A percentile compares a stretch with the other conserved stretches of the same genome.
Evolutionary conservation across 2,888 invertebrate species (phyloP).

Genomic region (Calliscelio sp.): DNA sequence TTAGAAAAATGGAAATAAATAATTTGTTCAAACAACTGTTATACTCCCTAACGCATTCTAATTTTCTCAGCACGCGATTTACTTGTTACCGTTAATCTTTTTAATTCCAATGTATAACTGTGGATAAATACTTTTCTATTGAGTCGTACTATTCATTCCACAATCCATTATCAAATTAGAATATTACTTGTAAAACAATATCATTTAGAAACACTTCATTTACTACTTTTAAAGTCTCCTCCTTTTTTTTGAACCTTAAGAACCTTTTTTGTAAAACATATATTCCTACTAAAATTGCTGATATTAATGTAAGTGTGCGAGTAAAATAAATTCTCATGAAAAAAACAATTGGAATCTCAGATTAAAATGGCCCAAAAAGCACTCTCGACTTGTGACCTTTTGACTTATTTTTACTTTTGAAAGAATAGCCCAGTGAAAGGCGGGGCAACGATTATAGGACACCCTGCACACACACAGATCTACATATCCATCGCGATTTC

Average conservation of each 20-base stretch:
- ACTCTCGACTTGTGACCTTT: conserved; percentile 8
- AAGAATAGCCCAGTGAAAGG: conserved; percentile 23
- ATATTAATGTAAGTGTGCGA: conserved; percentile 4
- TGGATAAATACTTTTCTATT: too few species aligned
- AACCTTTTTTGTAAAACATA: too few species aligned
- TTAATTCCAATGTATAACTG: too few species aligned
- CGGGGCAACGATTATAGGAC: conserved; percentile 44
- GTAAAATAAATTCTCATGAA: conserved; percentile 7
- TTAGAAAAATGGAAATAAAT: conserved; percentile 14
- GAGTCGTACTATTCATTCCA: too few species aligned
- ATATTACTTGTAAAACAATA: too few species aligned
- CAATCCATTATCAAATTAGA: too few species aligned
- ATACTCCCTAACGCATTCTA: background rate
- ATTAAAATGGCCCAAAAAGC: conserved; percentile 7
- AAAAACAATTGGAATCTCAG: conserved; percentile 18
- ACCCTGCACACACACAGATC: conserved; percentile 22
- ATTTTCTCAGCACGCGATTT: conserved; percentile 10
- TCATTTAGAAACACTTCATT: too few species aligned
- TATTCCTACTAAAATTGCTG: background rate
- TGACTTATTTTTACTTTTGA: conserved; percentile 20
- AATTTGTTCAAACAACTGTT: background rate
- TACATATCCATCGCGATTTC: conserved; percentile 20
- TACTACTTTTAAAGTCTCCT: too few species aligned
- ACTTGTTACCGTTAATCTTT: background rate
- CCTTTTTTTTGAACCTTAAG: too few species aligned